Percentiles rank a stretch among this genome's conserved stretches.
Conservation (phyloP, 2,113 vertebrate genomes). For the Tyto alba region DNA sequence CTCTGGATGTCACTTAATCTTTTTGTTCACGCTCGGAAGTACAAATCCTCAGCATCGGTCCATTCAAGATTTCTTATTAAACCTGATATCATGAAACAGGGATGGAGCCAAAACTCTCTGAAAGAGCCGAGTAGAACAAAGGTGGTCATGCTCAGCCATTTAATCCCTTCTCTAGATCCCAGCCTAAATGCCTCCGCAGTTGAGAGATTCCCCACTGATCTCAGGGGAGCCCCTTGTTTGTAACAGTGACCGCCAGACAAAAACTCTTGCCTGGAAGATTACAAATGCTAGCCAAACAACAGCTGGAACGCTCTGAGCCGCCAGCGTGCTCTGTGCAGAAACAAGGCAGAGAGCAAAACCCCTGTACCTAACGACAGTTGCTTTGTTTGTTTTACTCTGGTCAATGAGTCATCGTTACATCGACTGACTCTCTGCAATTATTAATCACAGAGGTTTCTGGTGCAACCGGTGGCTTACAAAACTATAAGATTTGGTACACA, state of each 20-base stretch:
- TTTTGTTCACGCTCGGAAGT: not conserved
- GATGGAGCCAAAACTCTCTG: not conserved
- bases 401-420: slow-evolving; percentile 5
- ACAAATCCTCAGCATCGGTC: not conserved
- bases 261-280: slow-evolving; percentile 11
- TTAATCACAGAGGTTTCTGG: not conserved
- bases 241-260: slow-evolving; percentile 5
- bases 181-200: not conserved
- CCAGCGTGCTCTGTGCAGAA: not conserved
- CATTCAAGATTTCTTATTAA: slow-evolving; percentile 43
- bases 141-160: not conserved
- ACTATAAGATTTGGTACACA: not conserved
- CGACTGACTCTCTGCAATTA: not conserved
- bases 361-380: slow-evolving; percentile 48
- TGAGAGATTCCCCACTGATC: slow-evolving; percentile 5
- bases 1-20: slow-evolving; percentile 5
- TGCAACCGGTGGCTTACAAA: not conserved
- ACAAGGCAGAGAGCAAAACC: not conserved
- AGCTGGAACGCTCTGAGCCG: slow-evolving; percentile 48
- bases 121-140: not conserved
- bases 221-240: not conserved
- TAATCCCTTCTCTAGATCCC: slow-evolving; percentile 2
- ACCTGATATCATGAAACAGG: not conserved
- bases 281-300: not conserved
- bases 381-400: slow-evolving; percentile 53